phyloP scores from a whole-genome alignment of 2,888 invertebrate genomes.

The Ophioninae sp. region DNA sequence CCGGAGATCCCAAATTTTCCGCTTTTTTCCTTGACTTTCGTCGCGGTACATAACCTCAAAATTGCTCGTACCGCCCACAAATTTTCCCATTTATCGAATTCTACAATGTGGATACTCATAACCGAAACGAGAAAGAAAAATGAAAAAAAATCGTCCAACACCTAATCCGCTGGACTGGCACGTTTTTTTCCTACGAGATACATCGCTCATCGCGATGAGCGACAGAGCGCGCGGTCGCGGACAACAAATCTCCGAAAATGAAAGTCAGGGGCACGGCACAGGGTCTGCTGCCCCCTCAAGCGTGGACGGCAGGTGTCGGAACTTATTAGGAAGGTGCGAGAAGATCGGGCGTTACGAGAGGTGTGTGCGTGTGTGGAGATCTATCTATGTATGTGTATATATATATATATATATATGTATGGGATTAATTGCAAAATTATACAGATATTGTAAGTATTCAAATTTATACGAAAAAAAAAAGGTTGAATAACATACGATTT shows the following conservation, averaged over 20 bases:
- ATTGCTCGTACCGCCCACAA: too few species aligned
- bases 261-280: conserved; percentile 47
- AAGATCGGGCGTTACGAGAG: conserved; percentile 31
- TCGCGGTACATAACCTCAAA: too few species aligned
- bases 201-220: neutral
- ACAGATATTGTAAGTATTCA: too few species aligned
- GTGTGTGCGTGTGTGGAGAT: neutral
- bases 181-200: neutral
- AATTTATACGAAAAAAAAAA: too few species aligned
- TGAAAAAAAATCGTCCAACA: too few species aligned
- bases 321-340: conserved; percentile 56
- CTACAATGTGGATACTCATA: too few species aligned
- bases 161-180: neutral
- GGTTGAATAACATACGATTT: too few species aligned
- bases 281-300: conserved; percentile 41
- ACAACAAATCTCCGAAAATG: conserved; percentile 44
- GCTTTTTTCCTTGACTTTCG: too few species aligned
- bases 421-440: too few species aligned
- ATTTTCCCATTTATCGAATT: too few species aligned
- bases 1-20: too few species aligned
- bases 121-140: too few species aligned
- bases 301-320: conserved; percentile 60
- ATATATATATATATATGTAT: neutral
- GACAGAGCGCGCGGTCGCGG: neutral
- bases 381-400: neutral